Evolutionary conservation across 2,113 vertebrate genomes (phyloP).

Genomic region (Halichoerus grypus): DNA sequence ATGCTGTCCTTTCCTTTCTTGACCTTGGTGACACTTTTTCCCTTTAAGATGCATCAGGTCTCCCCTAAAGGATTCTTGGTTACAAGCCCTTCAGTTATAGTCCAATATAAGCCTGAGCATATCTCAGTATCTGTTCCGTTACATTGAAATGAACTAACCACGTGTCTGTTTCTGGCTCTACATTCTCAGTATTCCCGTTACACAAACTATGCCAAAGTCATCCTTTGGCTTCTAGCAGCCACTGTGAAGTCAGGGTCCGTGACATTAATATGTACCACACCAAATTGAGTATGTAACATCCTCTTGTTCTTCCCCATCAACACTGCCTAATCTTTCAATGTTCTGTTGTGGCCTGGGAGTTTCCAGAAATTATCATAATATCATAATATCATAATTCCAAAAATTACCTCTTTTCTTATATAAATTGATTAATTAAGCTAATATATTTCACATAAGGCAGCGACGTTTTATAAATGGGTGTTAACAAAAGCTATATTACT

Average conservation of each 20-base stretch:
- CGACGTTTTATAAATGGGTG: conserved; percentile 1
- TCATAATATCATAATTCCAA: not conserved
- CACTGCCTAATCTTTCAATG: not conserved
- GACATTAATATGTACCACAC: not conserved
- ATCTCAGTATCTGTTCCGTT: not conserved
- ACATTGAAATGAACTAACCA: not conserved
- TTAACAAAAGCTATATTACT: not conserved
- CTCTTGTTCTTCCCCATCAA: not conserved
- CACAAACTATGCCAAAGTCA: not conserved
- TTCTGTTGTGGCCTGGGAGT: not conserved
- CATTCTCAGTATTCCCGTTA: not conserved
- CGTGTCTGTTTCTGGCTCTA: not conserved
- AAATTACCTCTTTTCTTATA: conserved; percentile 11
- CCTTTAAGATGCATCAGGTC: not conserved
- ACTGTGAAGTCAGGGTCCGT: not conserved
- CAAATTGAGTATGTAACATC: not conserved
- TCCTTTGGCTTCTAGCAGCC: not conserved
- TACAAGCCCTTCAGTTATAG: not conserved
- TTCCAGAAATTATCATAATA: conserved; percentile 29
- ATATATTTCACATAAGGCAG: not conserved
- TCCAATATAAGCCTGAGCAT: not conserved
- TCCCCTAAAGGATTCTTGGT: not conserved
- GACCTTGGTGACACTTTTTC: not conserved
- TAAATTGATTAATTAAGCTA: not conserved
- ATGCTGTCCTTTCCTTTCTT: not conserved